Conservation (phyloP, 2,797 vertebrate species). For the Microcaecilia unicolor region DNA sequence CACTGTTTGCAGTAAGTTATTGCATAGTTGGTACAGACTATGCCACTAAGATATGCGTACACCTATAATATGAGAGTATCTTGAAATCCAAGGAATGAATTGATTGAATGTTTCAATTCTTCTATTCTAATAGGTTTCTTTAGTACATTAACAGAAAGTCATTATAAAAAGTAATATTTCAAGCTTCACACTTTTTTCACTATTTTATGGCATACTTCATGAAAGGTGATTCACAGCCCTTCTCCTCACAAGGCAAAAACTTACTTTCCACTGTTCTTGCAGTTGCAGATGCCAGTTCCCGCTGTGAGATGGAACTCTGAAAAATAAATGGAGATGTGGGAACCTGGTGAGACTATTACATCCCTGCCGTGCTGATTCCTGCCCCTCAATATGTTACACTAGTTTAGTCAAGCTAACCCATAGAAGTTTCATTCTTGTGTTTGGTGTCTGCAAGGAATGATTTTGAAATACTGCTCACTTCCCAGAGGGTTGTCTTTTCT, state of each 20-base stretch:
- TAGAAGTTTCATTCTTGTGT: not conserved
- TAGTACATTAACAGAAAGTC: too few relatives aligned
- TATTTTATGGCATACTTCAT: slow-evolving; percentile 24
- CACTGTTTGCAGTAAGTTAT: slow-evolving; percentile 3
- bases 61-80: too few relatives aligned
- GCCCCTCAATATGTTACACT: slow-evolving; percentile 19
- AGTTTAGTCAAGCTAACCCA: slow-evolving; percentile 15
- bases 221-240: not conserved
- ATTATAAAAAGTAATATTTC: slow-evolving; percentile 15
- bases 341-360: slow-evolving; percentile 22
- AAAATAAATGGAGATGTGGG: slow-evolving; percentile 22
- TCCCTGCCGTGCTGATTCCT: slow-evolving; percentile 12
- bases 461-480: slow-evolving; percentile 19
- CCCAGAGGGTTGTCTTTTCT: slow-evolving; percentile 30
- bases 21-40: not conserved
- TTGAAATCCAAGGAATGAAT: slow-evolving; percentile 5
- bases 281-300: slow-evolving; percentile 27
- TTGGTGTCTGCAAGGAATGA: not conserved
- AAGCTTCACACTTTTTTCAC: slow-evolving; percentile 9
- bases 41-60: too few relatives aligned
- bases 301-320: slow-evolving; percentile 22
- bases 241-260: slow-evolving; percentile 16
- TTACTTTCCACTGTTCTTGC: slow-evolving; percentile 21
- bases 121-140: slow-evolving; percentile 6
- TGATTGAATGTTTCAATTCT: slow-evolving; percentile 8